These are phyloP conservation scores for Notodonta dromedarius DNA, from an alignment of 2,888 invertebrate species.

Conservation along the genomic window DNA sequence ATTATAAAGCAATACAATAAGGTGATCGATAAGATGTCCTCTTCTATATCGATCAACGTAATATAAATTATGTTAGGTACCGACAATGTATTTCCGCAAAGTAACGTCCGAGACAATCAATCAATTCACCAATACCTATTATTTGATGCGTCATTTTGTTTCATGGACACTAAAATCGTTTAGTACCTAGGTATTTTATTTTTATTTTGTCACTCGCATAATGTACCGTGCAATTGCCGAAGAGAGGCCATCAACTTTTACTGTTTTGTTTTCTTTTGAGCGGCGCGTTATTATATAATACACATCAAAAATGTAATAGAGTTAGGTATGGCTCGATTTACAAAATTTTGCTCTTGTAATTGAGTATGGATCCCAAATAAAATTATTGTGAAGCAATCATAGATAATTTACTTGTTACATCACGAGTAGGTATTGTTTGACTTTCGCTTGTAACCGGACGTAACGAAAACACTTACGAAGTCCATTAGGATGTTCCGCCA, in stretches of 20 bases:
- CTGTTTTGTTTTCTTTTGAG: neutral
- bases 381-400: slow-evolving; percentile 1
- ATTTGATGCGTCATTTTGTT: no score
- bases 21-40: no score
- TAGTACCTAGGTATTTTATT: no score
- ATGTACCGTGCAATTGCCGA: neutral
- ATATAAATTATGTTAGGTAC: no score
- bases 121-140: no score
- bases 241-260: neutral
- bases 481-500: neutral
- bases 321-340: neutral
- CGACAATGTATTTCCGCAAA: no score
- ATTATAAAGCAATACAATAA: no score
- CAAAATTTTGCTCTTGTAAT: slow-evolving; percentile 2
- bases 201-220: neutral
- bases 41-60: no score
- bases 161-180: no score
- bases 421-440: slow-evolving; percentile 9
- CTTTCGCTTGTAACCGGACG: slow-evolving; percentile 16
- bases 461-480: neutral
- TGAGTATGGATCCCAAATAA: neutral
- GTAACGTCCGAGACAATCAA: no score
- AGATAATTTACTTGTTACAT: neutral
- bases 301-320: neutral
- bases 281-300: neutral